These are phyloP conservation scores for Heterocephalus glaber DNA, from an alignment of 2,113 vertebrate genomes.

Conservation along the genomic window DNA sequence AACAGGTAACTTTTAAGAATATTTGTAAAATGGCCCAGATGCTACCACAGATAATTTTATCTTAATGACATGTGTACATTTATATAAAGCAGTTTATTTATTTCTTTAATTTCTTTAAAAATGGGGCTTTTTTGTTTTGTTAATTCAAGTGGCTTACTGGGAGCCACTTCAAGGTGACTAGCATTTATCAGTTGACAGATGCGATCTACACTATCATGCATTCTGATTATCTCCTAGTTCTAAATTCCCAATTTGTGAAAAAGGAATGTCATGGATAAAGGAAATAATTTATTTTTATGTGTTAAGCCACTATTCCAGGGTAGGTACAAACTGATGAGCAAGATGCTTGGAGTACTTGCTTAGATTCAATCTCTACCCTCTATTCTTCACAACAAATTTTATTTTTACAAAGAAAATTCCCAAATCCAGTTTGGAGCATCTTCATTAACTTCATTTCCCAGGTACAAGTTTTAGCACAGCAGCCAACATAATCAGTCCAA, in stretches of 20 bases:
- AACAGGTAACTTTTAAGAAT: slow-evolving; percentile 60
- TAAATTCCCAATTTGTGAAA: background rate
- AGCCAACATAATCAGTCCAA: background rate
- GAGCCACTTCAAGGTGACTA: background rate
- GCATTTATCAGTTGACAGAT: slow-evolving; percentile 15
- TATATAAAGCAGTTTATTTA: slow-evolving; percentile 6
- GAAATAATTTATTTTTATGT: background rate
- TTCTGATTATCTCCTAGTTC: slow-evolving; percentile 1
- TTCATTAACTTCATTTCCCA: slow-evolving; percentile 37
- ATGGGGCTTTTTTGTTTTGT: background rate
- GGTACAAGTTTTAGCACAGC: slow-evolving; percentile 23
- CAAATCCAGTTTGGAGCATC: background rate
- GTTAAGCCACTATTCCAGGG: background rate
- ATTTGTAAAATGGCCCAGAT: slow-evolving; percentile 16
- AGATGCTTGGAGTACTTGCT: background rate
- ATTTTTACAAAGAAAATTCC: slow-evolving; percentile 2
- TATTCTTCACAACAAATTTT: background rate
- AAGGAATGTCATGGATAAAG: background rate
- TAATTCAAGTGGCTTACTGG: background rate
- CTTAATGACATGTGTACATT: slow-evolving; percentile 10
- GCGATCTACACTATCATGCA: background rate
- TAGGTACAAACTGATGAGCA: background rate
- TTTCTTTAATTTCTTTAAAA: slow-evolving; percentile 57
- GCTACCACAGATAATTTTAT: background rate
- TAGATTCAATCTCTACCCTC: background rate